A percentile compares a stretch with the other conserved stretches of the same genome.
Conservation (phyloP, 2,888 invertebrate species). For the Atethmia centrago region DNA sequence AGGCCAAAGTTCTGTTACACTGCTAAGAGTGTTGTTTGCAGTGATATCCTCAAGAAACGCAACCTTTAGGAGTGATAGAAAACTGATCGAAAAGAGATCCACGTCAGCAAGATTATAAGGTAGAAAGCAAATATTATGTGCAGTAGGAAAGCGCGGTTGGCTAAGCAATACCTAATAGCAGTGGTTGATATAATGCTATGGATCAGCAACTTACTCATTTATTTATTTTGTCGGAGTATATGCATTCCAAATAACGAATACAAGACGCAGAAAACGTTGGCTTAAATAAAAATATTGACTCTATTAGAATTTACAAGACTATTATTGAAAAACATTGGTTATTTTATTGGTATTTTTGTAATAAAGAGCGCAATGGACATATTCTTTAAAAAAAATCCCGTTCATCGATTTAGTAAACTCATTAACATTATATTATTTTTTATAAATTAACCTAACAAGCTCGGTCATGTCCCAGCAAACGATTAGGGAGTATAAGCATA, state of each 20-base stretch:
- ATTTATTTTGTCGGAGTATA: background rate
- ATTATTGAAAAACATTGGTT: background rate
- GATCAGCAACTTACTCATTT: background rate
- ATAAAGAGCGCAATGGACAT: background rate
- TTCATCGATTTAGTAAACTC: slow-evolving; percentile 6
- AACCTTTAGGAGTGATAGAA: background rate
- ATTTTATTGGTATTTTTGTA: slow-evolving; percentile 3
- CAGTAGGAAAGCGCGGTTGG: background rate
- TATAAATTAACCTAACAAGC: slow-evolving; percentile 28
- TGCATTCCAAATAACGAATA: background rate
- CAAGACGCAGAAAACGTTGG: background rate
- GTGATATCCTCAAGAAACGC: too few relatives aligned
- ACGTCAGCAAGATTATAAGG: too few relatives aligned
- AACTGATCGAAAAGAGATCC: background rate
- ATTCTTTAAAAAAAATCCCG: background rate
- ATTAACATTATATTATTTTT: slow-evolving; percentile 6
- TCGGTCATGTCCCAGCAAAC: slow-evolving; percentile 13
- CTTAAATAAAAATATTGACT: background rate
- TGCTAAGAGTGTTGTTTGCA: background rate
- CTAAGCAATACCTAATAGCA: background rate
- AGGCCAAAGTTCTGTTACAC: too few relatives aligned
- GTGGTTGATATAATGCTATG: background rate
- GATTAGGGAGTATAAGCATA: slow-evolving; percentile 40
- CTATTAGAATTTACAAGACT: background rate
- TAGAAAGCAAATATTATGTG: background rate